Percentiles rank a stretch among this genome's conserved stretches.
phyloP scores from a whole-genome alignment of 2,888 invertebrate genomes.

The Tyria jacobaeae region DNA sequence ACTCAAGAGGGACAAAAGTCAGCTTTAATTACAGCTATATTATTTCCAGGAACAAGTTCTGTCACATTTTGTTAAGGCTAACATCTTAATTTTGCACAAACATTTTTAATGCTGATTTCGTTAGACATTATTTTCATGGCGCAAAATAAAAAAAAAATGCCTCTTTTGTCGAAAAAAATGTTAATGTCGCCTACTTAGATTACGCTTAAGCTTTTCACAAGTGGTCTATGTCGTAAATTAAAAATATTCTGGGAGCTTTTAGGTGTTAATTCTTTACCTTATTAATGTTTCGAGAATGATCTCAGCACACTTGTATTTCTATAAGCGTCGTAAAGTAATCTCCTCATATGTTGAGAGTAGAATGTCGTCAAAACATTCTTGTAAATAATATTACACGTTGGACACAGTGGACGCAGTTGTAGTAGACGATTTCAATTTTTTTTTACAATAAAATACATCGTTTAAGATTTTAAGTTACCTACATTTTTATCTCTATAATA shows the following conservation, averaged over 20 bases:
- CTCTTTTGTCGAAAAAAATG: slow-evolving; percentile 13
- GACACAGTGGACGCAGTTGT: too few relatives aligned
- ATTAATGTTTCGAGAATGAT: background rate
- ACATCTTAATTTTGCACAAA: slow-evolving; percentile 13
- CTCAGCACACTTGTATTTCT: background rate
- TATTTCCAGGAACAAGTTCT: slow-evolving; percentile 10
- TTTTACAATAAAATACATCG: too few relatives aligned
- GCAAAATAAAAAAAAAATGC: slow-evolving; percentile 12
- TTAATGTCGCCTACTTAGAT: slow-evolving; percentile 14
- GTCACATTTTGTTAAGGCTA: slow-evolving; percentile 13
- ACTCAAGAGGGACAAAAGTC: slow-evolving; percentile 5
- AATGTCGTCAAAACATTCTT: too few relatives aligned
- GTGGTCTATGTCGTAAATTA: slow-evolving; percentile 9
- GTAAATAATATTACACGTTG: too few relatives aligned
- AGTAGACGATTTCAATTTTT: too few relatives aligned
- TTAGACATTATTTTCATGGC: slow-evolving; percentile 10
- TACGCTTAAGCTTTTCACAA: slow-evolving; percentile 18
- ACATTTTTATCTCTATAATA: too few relatives aligned
- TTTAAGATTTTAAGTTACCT: too few relatives aligned
- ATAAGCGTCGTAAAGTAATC: too few relatives aligned
- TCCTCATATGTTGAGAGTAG: background rate
- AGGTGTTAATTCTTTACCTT: background rate
- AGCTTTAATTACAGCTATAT: slow-evolving; percentile 11
- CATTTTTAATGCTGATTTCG: slow-evolving; percentile 15
- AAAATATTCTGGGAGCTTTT: slow-evolving; percentile 4